Percentiles rank a stretch among this genome's conserved stretches.
Evolutionary conservation across 2,888 invertebrate genomes (phyloP).

Genomic region (Erannis defoliaria): DNA sequence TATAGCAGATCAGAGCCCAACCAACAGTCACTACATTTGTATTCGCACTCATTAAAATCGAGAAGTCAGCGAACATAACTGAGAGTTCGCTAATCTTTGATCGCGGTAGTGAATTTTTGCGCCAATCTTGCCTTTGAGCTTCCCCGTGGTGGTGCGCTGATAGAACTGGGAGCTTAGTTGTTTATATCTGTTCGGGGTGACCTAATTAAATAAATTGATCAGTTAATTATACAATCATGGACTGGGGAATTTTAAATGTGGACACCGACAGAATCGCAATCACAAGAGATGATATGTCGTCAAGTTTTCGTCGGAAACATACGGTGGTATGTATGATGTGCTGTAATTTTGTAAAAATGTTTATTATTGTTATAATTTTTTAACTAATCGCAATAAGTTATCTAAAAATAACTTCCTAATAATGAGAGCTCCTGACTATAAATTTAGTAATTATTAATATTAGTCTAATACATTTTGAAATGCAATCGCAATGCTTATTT

Average conservation of each 20-base stretch:
- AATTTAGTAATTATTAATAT: too few species aligned
- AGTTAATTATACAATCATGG: conserved; percentile 79
- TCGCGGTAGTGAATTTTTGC: conserved; percentile 55
- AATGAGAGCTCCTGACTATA: too few species aligned
- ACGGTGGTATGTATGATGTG: conserved; percentile 54
- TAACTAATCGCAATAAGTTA: too few species aligned
- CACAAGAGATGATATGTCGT: conserved; percentile 89
- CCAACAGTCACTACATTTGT: conserved; percentile 51
- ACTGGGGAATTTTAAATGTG: conserved; percentile 90
- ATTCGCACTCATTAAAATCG: conserved; percentile 56
- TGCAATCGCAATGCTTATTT: too few species aligned
- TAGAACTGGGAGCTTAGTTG: conserved; percentile 44
- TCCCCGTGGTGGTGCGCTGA: conserved; percentile 46
- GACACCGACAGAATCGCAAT: conserved; percentile 89
- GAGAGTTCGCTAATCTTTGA: conserved; percentile 45
- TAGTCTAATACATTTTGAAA: too few species aligned
- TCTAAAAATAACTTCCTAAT: too few species aligned
- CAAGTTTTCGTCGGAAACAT: conserved; percentile 82
- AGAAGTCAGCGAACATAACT: conserved; percentile 55
- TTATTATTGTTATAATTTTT: too few species aligned
- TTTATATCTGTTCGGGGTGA: conserved; percentile 46
- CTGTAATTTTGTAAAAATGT: not conserved
- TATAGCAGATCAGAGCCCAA: too few species aligned
- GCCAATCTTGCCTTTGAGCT: conserved; percentile 60
- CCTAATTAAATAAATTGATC: conserved; percentile 47